Evolutionary conservation across 2,888 invertebrate species (phyloP), one percentile per base, ranked within the genome.

Genomic region (Therioaphis trifolii): DNA sequence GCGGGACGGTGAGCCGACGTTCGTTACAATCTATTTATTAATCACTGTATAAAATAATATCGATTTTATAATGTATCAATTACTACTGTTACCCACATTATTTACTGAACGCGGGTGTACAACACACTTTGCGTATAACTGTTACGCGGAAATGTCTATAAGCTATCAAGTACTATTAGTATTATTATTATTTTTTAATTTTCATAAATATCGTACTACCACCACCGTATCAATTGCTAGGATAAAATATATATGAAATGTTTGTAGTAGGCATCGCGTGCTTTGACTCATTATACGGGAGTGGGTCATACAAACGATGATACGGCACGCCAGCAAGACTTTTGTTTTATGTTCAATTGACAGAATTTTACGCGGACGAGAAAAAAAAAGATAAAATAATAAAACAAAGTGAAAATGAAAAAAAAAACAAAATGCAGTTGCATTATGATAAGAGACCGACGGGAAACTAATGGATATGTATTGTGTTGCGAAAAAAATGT

Each of bases 241-340:
- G n/a, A 18, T 46, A 21, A 77, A 21, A 76, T 63, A 77, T 63
- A 63, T 63, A 77, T 63, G 12, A 14, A 63, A 49, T 77, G 29
- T 35, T 14, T 55, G 40, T 52, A n/a, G n/a, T n/a, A 52, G 46
- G 24, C 49, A 71, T 82, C 72, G 80, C 80, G 80, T 82, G 80
- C 1, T 49, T 12, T 29, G 18, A 61, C 72, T 82, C 80, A 72
- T 82, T 82, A 72, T 29, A n/a, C 27, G 35, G 35, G 55, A 82
- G 72, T 82, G 72, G 72, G 80, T 72, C 80, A 82, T 72, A 72
- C 72, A 82, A 82, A 82, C 35, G 80, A 82, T 82, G 35, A 82
- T 72, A 72, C n/a, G 49, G 18, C 80, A 82, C 80, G 80, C 72
- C 63, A 82, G 72, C 72, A 49, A n/a, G 72, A 72, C 72, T 82